Evolutionary conservation across 2,888 invertebrate genomes (phyloP), one percentile per base, ranked within the genome.

Genomic region (Malthinus flaveolus): DNA sequence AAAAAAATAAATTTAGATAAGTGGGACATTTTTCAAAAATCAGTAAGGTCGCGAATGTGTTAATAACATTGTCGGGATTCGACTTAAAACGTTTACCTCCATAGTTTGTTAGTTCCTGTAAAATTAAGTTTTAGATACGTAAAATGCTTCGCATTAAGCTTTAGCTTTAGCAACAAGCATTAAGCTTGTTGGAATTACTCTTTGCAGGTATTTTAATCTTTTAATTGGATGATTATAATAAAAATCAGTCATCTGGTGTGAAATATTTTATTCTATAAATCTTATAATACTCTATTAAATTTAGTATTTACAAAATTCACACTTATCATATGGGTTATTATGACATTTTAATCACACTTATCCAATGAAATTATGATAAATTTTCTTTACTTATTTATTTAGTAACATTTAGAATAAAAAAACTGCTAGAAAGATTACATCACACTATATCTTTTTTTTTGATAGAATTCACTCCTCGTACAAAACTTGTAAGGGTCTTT

Each of bases 221-320:
- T n/a, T n/a, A n/a, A n/a, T 36, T 33, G 36, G 13, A 35, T 15
- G 13, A 42, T 32, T 35, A 35, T 11, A 10, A 31, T 36, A 33
- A 34, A 53, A 35, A 34, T 32, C 31, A 23, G 31, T 11, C 34
- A 44, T 47, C 23, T 54, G 34, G 47, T 58, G 59, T 50, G 59
- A 59, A 59, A 59, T 49, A 37, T 37, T 71, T 74, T 73, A 73
- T 74, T 74, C 71, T 75, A 74, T 74, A 75, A 75, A 75, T 70
- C 71, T 73, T 74, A 71, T 68, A 67, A 69, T 72, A 71, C 62
- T 71, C 61, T 65, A 65, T 71, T 69, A 66, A 73, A 73, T 74
- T 73, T 74, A 73, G 70, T 75, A 75, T 75, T 73, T 75, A 75
- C 74, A 75, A 75, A 75, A 75, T 74, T 74, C 74, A 74, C 73